A percentile compares a stretch with the other conserved stretches of the same genome.
phyloP scores from a whole-genome alignment of 2,888 invertebrate genomes.

The Aethes cnicana region DNA sequence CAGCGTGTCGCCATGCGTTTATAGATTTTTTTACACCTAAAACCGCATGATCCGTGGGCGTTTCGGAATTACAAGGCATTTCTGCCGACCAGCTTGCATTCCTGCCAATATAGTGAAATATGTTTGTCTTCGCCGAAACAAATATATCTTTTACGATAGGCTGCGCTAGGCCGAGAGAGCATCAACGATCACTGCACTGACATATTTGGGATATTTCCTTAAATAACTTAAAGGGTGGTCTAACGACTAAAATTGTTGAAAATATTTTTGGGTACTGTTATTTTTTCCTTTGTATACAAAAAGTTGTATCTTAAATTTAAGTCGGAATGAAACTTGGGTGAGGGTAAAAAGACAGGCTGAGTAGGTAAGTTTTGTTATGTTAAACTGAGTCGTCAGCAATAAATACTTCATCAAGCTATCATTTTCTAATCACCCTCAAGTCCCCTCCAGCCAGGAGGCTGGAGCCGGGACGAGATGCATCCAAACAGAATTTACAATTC shows the following conservation, averaged over 20 bases:
- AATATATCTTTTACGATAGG: conserved; percentile 63
- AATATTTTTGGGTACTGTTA: conserved; percentile 35
- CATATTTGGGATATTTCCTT: conserved; percentile 63
- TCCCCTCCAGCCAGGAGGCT: conserved; percentile 37
- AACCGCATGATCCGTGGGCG: conserved; percentile 77
- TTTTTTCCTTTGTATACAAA: conserved; percentile 12
- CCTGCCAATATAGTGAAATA: conserved; percentile 72
- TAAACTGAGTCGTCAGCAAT: conserved; percentile 49
- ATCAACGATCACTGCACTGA: conserved; percentile 46
- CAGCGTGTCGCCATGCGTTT: conserved; percentile 80
- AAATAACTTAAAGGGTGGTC: conserved; percentile 74
- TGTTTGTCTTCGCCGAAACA: conserved; percentile 75
- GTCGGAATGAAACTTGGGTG: background rate
- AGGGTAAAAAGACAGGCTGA: conserved; percentile 40
- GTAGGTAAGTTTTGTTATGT: conserved; percentile 62
- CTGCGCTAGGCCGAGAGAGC: conserved; percentile 43
- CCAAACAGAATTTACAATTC: conserved; percentile 54
- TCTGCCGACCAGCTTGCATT: conserved; percentile 66
- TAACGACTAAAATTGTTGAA: conserved; percentile 47
- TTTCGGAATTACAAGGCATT: conserved; percentile 73
- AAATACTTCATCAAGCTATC: conserved; percentile 40
- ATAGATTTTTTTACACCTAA: conserved; percentile 83
- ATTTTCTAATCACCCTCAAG: conserved; percentile 41
- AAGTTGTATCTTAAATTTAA: background rate
- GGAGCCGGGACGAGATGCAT: conserved; percentile 45